phyloP scores from a whole-genome alignment of 2,113 vertebrate genomes.

The Globicephala melas region DNA sequence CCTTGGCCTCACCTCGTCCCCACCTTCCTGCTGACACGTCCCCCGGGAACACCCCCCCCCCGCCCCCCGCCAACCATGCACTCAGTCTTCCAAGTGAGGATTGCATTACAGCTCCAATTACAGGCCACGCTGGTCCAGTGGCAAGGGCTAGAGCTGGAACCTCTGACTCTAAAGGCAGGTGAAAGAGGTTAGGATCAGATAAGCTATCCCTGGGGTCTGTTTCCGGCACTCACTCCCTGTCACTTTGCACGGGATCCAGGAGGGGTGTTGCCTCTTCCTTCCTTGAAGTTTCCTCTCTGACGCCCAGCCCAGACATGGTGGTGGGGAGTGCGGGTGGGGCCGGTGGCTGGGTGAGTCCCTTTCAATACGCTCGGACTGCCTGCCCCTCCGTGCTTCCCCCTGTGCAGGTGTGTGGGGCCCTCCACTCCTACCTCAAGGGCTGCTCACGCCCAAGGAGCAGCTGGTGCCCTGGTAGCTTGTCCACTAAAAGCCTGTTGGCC shows the following conservation, averaged over 20 bases:
- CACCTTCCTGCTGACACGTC: not conserved
- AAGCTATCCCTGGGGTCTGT: not conserved
- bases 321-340: not conserved
- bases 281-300: not conserved
- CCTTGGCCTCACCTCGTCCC: slow-evolving; percentile 48
- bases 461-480: not conserved
- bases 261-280: not conserved
- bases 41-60: not conserved
- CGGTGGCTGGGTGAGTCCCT: not conserved
- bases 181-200: not conserved
- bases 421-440: not conserved
- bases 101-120: slow-evolving; percentile 49
- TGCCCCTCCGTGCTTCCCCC: not conserved
- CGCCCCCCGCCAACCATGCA: not conserved
- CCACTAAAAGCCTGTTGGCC: not conserved
- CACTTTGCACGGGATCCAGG: not conserved
- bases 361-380: fast-evolving
- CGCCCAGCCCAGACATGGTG: not conserved
- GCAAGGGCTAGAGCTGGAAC: not conserved
- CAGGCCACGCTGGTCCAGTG: not conserved
- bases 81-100: not conserved
- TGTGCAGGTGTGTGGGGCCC: not conserved
- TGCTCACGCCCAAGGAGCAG: not conserved
- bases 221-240: not conserved
- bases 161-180: not conserved